Evolutionary conservation across 2,113 vertebrate species (phyloP), one percentile per base, ranked within the genome.

Genomic region (Heliornis fulica): DNA sequence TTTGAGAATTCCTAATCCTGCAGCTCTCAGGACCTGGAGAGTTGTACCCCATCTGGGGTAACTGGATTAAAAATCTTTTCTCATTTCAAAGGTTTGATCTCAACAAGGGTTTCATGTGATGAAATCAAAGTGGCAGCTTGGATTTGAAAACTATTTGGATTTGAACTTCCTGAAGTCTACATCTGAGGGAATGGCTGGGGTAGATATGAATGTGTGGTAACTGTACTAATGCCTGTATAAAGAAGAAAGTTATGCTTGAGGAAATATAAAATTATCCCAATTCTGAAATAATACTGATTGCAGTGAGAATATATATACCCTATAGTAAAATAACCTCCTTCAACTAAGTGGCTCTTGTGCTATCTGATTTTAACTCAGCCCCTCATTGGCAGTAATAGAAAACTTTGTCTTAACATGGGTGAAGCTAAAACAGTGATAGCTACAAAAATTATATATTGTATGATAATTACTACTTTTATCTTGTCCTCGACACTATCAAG

Each of bases 41-140:
- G 96, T 96, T 96, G 96, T 97, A 98, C 98, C 97, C 98, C 98
- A 98, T 98, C 98, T 98, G 97, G 97, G 98, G 97, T 99, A 99
- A 99, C 98, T 98, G 98, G 98, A 99, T 99, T 99, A 99, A 98
- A 98, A 98, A 98, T 98, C 98, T 98, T 98, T 99, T 98, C 98
- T 98, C 97, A 97, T 99, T 99, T 99, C 98, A 99, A 99, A 99
- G 99, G 98, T 98, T 98, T 99, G 98, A 99, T 99, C 99, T 98
- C 98, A 98, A 98, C 98, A 98, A 98, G 98, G 98, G 98, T 98
- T 98, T 98, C 98, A 98, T 98, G 97, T 99, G 99, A 99, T 99
- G 98, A 98, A 99, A 99, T 99, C 98, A 99, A 99, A 99, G 98
- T 99, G 99, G 99, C 99, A 99, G 99, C 98, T 99, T 98, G 98